Conservation (phyloP, 2,888 invertebrate genomes). For the Cataglyphis altisquamis region DNA sequence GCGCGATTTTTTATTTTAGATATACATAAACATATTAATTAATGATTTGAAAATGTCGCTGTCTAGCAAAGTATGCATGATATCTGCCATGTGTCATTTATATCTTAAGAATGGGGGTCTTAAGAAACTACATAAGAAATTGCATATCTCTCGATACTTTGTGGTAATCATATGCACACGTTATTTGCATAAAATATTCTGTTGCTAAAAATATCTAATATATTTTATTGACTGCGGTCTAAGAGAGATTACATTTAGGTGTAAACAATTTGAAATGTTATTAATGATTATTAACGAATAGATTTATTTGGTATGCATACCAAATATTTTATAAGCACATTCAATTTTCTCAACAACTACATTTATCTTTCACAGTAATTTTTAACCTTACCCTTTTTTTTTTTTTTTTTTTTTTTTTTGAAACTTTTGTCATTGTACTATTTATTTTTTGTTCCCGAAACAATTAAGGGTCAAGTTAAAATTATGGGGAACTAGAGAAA, state of each 20-base stretch:
- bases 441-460: neutral
- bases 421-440: neutral
- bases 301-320: neutral
- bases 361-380: neutral
- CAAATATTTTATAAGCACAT: neutral
- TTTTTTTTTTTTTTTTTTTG: neutral
- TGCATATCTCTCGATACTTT: constrained; percentile 7
- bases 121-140: constrained; percentile 4
- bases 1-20: neutral
- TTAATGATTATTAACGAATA: neutral
- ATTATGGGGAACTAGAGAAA: neutral
- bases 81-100: neutral
- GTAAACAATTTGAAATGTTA: neutral
- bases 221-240: neutral
- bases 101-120: neutral
- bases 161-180: neutral
- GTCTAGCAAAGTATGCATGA: neutral
- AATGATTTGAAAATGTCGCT: constrained; percentile 23
- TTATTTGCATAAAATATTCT: neutral
- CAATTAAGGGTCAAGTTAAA: neutral
- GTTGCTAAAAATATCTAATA: neutral
- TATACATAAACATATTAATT: constrained; percentile 2
- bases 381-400: neutral
- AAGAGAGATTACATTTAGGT: neutral
- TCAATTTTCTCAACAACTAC: neutral